Conservation (phyloP, 2,113 vertebrate species). For the Hydrolagus affinis region DNA sequence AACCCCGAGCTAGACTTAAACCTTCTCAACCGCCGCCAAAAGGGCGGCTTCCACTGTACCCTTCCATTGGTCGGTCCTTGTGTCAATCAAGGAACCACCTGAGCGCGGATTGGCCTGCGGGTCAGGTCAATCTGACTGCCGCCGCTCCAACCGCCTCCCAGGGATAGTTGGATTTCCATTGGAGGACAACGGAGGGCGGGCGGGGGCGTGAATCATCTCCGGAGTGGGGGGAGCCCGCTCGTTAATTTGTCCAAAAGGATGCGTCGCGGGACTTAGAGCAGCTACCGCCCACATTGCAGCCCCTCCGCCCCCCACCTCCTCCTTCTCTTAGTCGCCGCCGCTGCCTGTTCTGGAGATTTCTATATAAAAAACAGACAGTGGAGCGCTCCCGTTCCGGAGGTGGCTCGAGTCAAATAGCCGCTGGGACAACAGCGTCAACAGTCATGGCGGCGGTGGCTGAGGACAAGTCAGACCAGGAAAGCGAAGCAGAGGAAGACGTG, state of each 20-base stretch:
- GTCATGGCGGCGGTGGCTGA: background rate
- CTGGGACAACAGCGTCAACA: conserved; percentile 28
- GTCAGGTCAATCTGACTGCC: background rate
- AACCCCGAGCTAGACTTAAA: background rate
- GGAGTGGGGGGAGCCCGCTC: no score
- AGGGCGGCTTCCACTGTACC: background rate
- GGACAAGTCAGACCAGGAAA: conserved; percentile 53
- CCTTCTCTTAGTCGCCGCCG: no score
- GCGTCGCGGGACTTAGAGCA: no score
- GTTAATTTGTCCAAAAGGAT: no score
- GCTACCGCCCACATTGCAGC: no score
- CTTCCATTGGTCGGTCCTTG: background rate
- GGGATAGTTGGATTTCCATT: no score
- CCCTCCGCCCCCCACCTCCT: no score
- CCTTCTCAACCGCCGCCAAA: background rate
- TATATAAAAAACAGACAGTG: background rate
- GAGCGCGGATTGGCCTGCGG: no score
- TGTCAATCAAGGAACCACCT: background rate
- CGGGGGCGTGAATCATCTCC: no score
- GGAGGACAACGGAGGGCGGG: no score
- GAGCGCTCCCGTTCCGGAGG: no score
- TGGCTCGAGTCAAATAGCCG: background rate
- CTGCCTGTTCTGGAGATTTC: background rate
- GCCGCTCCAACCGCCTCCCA: no score
- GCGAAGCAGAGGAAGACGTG: conserved; percentile 73